Base-by-base conservation (phyloP, 2,888 invertebrate species). In the Athrips mouffetella region DNA sequence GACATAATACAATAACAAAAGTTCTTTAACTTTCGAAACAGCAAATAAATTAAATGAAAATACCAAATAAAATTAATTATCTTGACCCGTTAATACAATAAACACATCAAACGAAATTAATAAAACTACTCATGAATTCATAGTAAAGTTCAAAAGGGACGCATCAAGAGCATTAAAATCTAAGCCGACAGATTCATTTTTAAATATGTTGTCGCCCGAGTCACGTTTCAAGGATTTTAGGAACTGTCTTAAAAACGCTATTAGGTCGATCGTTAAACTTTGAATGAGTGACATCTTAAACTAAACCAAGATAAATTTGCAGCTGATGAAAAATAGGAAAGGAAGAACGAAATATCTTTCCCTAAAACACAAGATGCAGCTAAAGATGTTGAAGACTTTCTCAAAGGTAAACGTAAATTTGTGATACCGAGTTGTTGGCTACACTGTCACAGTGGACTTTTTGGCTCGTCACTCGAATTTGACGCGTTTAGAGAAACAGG, bases 191-290 rank as follows among this genome's bases (percentile, higher is more conserved):
- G 71, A 74, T 74, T 79, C 79, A 74, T 79, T 80, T 82, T 78
- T 73, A 80, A 81, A 80, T 79, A 78, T 87, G 87, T 87, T 87
- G 86, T 81, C 77, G 76, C 75, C 72, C 67, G 59, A 82, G 85
- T 83, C 87, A 87, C 87, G 87, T 86, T 74, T 78, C 70, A 76
- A 79, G 84, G 87, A 87, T 88, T 87, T 84, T 70, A 73, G 76
- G 80, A 84, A 84, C 83, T 70, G 78, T 78, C 81, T 76, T 74
- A 83, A 83, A 86, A 81, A 81, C 75, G 79, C 83, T 81, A 86
- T 88, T 86, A 82, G 79, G 78, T 79, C 75, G 80, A 83, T 85
- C 84, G 80, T 86, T 84, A 85, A 86, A 86, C 76, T 83, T 75
- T 80, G 80, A 80, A 83, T 80, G 85, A 84, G 82, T 86, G 87